phyloP scores from a whole-genome alignment of 2,888 invertebrate genomes.

The Caenorhabditis becei region DNA sequence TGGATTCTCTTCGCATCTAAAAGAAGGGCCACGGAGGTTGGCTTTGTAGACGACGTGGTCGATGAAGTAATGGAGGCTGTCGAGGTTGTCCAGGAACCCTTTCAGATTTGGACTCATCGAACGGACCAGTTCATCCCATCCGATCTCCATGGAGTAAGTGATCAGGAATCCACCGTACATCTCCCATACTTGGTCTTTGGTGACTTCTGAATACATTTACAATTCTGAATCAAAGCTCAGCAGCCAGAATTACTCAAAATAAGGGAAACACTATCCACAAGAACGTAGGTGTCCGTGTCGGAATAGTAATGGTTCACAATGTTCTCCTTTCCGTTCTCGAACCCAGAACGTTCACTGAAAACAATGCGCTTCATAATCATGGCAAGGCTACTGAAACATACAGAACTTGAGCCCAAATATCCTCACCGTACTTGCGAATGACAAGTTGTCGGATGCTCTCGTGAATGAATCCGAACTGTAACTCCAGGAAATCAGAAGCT shows the following conservation, averaged over 20 bases:
- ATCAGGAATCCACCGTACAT: conserved; percentile 77
- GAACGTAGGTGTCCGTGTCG: conserved; percentile 73
- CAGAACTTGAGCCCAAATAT: conserved; percentile 73
- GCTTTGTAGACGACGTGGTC: conserved; percentile 78
- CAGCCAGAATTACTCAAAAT: conserved; percentile 54
- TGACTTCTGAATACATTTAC: conserved; percentile 63
- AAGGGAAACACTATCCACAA: conserved; percentile 72
- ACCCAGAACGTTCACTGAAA: conserved; percentile 68
- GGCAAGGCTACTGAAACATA: no score
- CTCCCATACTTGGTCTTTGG: conserved; percentile 77
- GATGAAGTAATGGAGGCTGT: conserved; percentile 88
- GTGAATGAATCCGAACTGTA: conserved; percentile 79
- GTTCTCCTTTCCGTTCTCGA: conserved; percentile 77
- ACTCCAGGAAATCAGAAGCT: no score
- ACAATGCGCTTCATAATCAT: no score
- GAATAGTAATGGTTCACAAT: conserved; percentile 77
- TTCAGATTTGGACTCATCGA: conserved; percentile 76
- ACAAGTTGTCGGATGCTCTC: conserved; percentile 77
- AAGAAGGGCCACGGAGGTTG: conserved; percentile 86
- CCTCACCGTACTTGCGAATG: conserved; percentile 75
- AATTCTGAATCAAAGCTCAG: no score
- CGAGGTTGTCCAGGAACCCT: conserved; percentile 95
- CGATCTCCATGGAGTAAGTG: conserved; percentile 78
- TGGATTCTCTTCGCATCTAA: conserved; percentile 92
- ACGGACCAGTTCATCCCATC: conserved; percentile 77